Percentiles rank a stretch among this genome's conserved stretches.
Evolutionary conservation across 2,888 invertebrate genomes (phyloP).

Genomic region (Hemaris fuciformis): DNA sequence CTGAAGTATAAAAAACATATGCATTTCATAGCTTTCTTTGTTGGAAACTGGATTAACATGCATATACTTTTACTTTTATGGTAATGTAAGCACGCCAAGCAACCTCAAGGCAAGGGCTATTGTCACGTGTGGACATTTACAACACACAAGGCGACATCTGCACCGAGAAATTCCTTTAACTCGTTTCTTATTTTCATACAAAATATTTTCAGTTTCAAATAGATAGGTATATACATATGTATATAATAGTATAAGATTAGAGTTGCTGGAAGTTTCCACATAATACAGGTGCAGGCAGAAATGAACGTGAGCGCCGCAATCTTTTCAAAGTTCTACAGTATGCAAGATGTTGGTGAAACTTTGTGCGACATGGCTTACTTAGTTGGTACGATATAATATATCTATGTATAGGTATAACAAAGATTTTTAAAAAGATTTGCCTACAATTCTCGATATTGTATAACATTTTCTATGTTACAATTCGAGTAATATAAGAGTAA

Average conservation of each 20-base stretch:
- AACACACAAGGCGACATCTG: background rate
- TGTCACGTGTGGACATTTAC: background rate
- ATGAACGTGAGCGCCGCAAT: background rate
- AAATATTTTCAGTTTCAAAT: too few relatives aligned
- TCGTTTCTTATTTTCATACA: background rate
- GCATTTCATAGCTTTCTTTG: background rate
- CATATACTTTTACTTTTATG: background rate
- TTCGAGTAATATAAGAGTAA: too few relatives aligned
- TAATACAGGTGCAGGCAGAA: background rate
- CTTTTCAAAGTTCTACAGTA: background rate
- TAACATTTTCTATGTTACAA: too few relatives aligned
- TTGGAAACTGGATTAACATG: background rate
- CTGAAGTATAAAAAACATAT: background rate
- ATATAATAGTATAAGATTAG: background rate
- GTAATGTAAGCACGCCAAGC: background rate
- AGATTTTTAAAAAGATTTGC: background rate
- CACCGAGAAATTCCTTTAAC: background rate
- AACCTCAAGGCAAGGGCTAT: background rate
- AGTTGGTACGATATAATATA: too few relatives aligned
- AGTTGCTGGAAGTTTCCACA: background rate
- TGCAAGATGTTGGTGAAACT: background rate
- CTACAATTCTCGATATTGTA: too few relatives aligned
- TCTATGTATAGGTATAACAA: too few relatives aligned
- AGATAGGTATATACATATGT: too few relatives aligned
- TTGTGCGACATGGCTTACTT: background rate